Evolutionary conservation across 64 coral and sea anemone genomes (phyloP).

Genomic region (Actinia equina): DNA sequence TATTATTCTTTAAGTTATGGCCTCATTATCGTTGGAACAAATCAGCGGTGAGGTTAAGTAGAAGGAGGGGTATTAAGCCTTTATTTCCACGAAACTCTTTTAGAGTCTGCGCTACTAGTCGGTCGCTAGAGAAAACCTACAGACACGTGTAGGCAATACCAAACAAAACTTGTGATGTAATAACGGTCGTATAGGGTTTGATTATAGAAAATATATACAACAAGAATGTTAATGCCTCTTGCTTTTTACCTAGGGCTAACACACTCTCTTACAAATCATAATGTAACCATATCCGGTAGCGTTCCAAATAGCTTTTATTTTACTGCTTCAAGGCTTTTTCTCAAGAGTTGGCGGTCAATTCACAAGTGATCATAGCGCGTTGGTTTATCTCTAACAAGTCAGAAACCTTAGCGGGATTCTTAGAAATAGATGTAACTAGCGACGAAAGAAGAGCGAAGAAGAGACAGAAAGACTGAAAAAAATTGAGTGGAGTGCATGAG

Average conservation of each 20-base stretch:
- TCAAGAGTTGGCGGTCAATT: neutral
- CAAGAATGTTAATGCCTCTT: neutral
- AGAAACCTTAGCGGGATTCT: neutral
- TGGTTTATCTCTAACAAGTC: neutral
- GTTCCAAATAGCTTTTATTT: slow-evolving; percentile 1
- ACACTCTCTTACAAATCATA: neutral
- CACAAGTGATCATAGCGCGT: neutral
- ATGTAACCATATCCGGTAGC: neutral
- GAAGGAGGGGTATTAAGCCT: neutral
- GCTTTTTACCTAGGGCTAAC: neutral
- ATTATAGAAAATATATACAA: neutral
- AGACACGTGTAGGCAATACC: neutral
- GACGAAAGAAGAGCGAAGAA: neutral
- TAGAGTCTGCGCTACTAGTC: neutral
- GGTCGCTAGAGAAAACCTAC: too few relatives aligned
- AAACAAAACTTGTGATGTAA: neutral
- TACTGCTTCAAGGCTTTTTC: neutral
- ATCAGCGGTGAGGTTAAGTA: neutral
- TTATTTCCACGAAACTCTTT: too few relatives aligned
- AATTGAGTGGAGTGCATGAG: neutral
- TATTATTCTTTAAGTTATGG: neutral
- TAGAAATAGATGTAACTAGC: neutral
- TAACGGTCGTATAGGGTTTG: neutral
- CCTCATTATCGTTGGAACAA: neutral
- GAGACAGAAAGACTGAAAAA: neutral